Evolutionary conservation across 1,140 invertebrate genomes (phyloP), one percentile per base, ranked within the genome.

Genomic region (Druon quercuslanigerum): DNA sequence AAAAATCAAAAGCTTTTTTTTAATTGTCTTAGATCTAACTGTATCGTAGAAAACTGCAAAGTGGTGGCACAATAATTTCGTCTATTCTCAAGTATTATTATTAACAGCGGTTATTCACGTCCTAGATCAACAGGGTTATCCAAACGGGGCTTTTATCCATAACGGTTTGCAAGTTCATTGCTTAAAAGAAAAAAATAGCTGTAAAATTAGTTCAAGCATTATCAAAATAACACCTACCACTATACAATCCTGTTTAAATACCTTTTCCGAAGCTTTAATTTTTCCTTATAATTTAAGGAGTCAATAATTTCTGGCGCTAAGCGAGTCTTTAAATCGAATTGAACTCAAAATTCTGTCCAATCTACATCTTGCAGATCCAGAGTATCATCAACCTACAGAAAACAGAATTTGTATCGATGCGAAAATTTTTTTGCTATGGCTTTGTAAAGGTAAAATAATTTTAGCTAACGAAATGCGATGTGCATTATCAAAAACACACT

Each of bases 341-440:
- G 16, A 19, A 66, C 73, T 66, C 25, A 54, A 52, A 46, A 51
- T 40, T 52, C 54, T 3, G 8, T 1, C n/a, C n/a, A n/a, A n/a
- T n/a, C n/a, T n/a, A n/a, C n/a, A n/a, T n/a, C n/a, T n/a, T n/a
- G n/a, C n/a, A n/a, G n/a, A n/a, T n/a, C n/a, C n/a, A n/a, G n/a
- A n/a, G n/a, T n/a, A n/a, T n/a, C n/a, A n/a, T n/a, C n/a, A n/a
- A n/a, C n/a, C n/a, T n/a, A n/a, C n/a, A n/a, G n/a, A n/a, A n/a
- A n/a, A n/a, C n/a, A n/a, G n/a, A n/a, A n/a, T n/a, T n/a, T n/a
- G n/a, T n/a, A n/a, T n/a, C n/a, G n/a, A n/a, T n/a, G n/a, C n/a
- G n/a, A 56, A 14, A 73, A 51, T 73, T 17, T 73, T 77, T 54
- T 54, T 56, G 56, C 20, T 25, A 25, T 25, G 1, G 1, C 20